Evolutionary conservation across 2,888 invertebrate genomes (phyloP).

Genomic region (Toxonevra muliebris): DNA sequence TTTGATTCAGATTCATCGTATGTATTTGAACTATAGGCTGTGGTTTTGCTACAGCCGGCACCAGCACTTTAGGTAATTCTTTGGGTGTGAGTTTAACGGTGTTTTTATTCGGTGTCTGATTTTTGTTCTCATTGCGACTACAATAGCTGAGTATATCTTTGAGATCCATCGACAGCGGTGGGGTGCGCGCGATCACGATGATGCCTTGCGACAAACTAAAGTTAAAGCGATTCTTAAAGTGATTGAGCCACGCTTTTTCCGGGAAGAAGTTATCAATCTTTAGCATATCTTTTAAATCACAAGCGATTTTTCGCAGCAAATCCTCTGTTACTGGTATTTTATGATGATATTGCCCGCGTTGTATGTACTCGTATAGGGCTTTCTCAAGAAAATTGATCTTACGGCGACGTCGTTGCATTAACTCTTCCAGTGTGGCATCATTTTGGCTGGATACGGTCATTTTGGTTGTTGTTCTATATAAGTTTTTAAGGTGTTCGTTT

Average conservation of each 20-base stretch:
- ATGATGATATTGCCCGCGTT: conserved; percentile 55
- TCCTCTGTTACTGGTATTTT: conserved; percentile 48
- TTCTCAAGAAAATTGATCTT: conserved; percentile 58
- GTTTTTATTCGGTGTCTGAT: conserved; percentile 35
- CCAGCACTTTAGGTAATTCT: conserved; percentile 26
- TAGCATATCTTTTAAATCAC: conserved; percentile 51
- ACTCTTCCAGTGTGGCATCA: conserved; percentile 49
- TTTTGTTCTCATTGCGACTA: conserved; percentile 50
- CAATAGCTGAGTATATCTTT: conserved; percentile 59
- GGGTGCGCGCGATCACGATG: conserved; percentile 40
- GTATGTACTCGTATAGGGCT: conserved; percentile 57
- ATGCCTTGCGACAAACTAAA: conserved; percentile 42
- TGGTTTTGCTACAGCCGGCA: not conserved
- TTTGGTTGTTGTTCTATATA: conserved; percentile 49
- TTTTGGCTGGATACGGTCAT: conserved; percentile 46
- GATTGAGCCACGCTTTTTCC: conserved; percentile 51
- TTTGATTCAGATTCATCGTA: conserved; percentile 14
- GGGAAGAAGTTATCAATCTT: conserved; percentile 58
- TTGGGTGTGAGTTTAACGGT: conserved; percentile 50
- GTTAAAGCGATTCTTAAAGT: conserved; percentile 48
- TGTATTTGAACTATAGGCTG: conserved; percentile 26
- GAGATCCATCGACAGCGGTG: conserved; percentile 53
- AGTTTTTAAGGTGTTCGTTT: conserved; percentile 4
- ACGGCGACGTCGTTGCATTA: conserved; percentile 50
- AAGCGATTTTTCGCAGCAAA: conserved; percentile 48